These are phyloP conservation scores for Brachyptera putata DNA, from an alignment of 2,888 invertebrate species.

Conservation along the genomic window DNA sequence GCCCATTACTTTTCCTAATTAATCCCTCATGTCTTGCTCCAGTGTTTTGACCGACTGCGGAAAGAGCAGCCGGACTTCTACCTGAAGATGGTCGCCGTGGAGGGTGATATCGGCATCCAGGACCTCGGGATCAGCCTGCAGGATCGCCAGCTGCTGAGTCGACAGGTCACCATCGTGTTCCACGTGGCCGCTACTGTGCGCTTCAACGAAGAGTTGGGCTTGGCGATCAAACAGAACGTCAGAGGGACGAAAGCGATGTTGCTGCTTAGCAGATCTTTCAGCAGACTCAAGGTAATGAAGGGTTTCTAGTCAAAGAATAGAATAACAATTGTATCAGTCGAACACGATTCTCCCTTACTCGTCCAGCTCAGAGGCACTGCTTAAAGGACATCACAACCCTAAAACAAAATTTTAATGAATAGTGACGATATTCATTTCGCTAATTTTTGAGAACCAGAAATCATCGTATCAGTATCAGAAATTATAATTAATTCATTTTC, in stretches of 20 bases:
- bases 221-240: constrained; percentile 55
- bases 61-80: constrained; percentile 39
- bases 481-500: no score
- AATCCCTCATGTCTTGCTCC: no score
- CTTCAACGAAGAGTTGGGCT: constrained; percentile 55
- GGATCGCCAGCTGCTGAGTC: constrained; percentile 41
- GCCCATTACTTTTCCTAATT: no score
- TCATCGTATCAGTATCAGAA: no score
- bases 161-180: constrained; percentile 49
- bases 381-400: no score
- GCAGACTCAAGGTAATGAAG: not conserved
- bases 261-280: not conserved
- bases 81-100: constrained; percentile 45
- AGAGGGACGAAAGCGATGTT: constrained; percentile 44
- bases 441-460: no score
- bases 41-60: constrained; percentile 45
- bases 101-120: constrained; percentile 44
- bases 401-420: no score
- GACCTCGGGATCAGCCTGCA: constrained; percentile 41
- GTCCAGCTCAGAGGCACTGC: no score
- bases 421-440: no score
- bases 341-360: no score
- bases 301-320: not conserved
- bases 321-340: no score
- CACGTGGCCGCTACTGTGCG: constrained; percentile 59